Evolutionary conservation across 2,797 vertebrate genomes (phyloP), one percentile per base, ranked within the genome.

Genomic region (Hirundo rustica): DNA sequence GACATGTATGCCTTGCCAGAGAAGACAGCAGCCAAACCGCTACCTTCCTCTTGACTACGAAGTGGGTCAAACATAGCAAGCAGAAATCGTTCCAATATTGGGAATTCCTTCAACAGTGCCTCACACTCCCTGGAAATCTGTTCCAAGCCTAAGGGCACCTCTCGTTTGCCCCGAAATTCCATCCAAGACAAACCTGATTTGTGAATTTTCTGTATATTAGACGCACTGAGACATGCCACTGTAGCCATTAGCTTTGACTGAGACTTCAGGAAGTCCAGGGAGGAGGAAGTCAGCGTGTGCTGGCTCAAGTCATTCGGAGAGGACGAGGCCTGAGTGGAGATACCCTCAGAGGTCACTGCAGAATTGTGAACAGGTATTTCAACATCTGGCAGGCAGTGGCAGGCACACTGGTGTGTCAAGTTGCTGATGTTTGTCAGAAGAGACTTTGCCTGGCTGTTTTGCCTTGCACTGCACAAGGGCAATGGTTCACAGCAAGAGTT

Each of bases 181-280:
- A 99, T 99, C 97, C 99, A 99, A 3, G 98, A 98, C 40, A 98
- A 96, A 71, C 98, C 97, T 0, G 98, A 97, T 97, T 98, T 99
- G 16, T 98, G 95, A 22, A 84, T 79, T 44, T 98, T 97, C 47
- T 98, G 97, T 29, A 97, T 96, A 72, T 96, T 98, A 65, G 98
- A 98, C 34, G 98, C 98, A 16, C 97, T 98, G 21, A 99, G 97
- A 89, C 99, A 99, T 3, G 98, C 98, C 36, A 99, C 87, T 0
- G 96, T 62, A 19, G 99, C 99, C 78, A 98, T 96, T 3, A 99
- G 95, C 16, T 98, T 98, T 0, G 98, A 99, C 89, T 97, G 97
- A 29, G 98, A 98, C 94, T 99, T 99, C 5, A 99, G 97, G 93
- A 99, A 99, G 72, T 98, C 97, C 89, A 99, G 95, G 10, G 99